These are phyloP conservation scores for Spodoptera exigua DNA, from an alignment of 2,888 invertebrate species.

Conservation along the genomic window DNA sequence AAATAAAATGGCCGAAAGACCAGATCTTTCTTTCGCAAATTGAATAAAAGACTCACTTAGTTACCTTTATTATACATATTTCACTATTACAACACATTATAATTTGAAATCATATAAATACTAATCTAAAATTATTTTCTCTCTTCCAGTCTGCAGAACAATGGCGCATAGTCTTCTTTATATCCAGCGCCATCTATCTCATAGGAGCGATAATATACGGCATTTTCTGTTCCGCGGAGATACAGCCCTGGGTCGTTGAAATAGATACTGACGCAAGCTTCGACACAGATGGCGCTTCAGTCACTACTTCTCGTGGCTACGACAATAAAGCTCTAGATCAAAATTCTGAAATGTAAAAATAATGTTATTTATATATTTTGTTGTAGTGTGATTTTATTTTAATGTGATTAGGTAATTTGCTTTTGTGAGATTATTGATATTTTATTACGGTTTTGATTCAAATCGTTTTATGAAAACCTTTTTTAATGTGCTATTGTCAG, in stretches of 20 bases:
- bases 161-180: constrained; percentile 96
- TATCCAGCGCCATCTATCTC: constrained; percentile 94
- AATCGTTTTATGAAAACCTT: too few species aligned
- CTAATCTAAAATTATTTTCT: too few species aligned
- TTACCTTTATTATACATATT: not conserved
- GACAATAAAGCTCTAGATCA: constrained; percentile 81
- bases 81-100: not conserved
- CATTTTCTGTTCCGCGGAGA: constrained; percentile 92
- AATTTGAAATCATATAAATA: too few species aligned
- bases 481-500: too few species aligned
- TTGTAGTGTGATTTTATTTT: not conserved
- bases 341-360: constrained; percentile 74
- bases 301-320: constrained; percentile 76
- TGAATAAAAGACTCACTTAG: too few species aligned
- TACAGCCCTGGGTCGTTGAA: constrained; percentile 94
- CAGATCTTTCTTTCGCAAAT: too few species aligned
- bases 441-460: too few species aligned
- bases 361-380: constrained; percentile 26
- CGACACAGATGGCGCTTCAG: constrained; percentile 82
- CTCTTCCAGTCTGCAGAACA: constrained; percentile 91
- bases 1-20: too few species aligned
- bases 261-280: constrained; percentile 77
- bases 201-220: constrained; percentile 96
- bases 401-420: not conserved
- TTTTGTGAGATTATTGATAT: too few species aligned